Evolutionary conservation across 2,888 invertebrate genomes (phyloP), one percentile per base, ranked within the genome.

Genomic region (Xylophagus ater): DNA sequence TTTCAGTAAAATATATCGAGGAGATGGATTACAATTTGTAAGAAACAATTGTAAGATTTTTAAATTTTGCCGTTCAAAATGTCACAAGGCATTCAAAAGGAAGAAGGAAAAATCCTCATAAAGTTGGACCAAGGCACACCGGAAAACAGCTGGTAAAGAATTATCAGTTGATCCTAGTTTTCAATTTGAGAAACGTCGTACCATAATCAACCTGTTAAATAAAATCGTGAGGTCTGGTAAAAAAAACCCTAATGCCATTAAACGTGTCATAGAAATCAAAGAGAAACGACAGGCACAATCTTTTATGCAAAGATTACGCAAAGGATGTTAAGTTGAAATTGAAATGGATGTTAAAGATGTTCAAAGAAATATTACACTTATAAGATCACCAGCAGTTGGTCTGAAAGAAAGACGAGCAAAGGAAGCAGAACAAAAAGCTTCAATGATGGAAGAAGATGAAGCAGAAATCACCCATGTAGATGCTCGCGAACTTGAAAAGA

Each of bases 81-180:
- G 97, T 64, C 92, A 94, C 60, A 86, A 85, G 56, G 88, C 92
- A 2, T 98, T 98, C 62, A 97, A 97, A 70, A 92, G 88, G 78
- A 97, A 96, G n/a, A n/a, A n/a, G n/a, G n/a, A n/a, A n/a, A n/a
- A n/a, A n/a, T n/a, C n/a, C n/a, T n/a, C n/a, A n/a, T n/a, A n/a
- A n/a, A n/a, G n/a, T n/a, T 99, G 98, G 97, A 99, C 98, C 5
- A 98, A 98, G 72, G 92, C 94, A 0, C 92, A 82, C 69, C 78
- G 96, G 46, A 97, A 96, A 68, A 82, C 90, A 9, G 81, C 81
- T 30, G 93, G 94, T 50, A 96, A 97, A 65, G 97, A 98, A 62
- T 71, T 99, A 62, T 79, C 90, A 4, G 82, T 93, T 42, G 98
- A 99, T 67, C 89, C 94, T 8, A 79, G 90, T 18, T 93, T 97